Percentiles rank a stretch among this genome's conserved stretches.
Conservation (phyloP, 2,888 invertebrate genomes). For the Xestia xanthographa region DNA sequence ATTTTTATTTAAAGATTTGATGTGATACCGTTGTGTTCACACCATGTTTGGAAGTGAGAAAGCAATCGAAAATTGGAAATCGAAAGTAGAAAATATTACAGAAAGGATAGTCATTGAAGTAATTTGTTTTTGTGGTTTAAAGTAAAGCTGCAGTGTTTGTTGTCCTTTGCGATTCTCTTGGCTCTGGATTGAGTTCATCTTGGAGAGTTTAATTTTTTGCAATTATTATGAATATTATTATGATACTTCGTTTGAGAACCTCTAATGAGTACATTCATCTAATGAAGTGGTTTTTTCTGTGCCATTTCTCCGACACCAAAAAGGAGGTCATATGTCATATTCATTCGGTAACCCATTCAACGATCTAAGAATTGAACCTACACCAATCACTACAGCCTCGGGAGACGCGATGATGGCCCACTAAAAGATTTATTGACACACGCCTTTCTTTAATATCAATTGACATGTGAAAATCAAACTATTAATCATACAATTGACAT, state of each 20-base stretch:
- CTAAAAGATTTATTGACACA: conserved; percentile 54
- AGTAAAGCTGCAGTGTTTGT: not conserved
- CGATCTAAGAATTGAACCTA: conserved; percentile 32
- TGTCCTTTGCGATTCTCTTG: not conserved
- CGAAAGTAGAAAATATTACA: conserved; percentile 61
- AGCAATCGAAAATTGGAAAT: conserved; percentile 56
- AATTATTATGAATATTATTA: not conserved
- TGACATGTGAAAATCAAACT: conserved; percentile 62
- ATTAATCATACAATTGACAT: conserved; percentile 65
- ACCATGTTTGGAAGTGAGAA: conserved; percentile 58
- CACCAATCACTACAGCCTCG: conserved; percentile 41
- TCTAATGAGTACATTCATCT: conserved; percentile 14
- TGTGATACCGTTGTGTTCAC: conserved; percentile 48
- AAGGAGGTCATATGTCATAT: conserved; percentile 55
- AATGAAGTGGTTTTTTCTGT: conserved; percentile 37
- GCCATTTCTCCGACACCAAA: conserved; percentile 27
- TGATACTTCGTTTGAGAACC: conserved; percentile 7
- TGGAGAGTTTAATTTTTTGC: not conserved
- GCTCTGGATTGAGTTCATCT: conserved; percentile 17
- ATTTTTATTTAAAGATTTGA: conserved; percentile 51
- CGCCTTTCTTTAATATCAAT: conserved; percentile 62
- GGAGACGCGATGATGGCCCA: conserved; percentile 35
- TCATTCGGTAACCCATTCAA: conserved; percentile 54
- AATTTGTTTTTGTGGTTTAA: conserved; percentile 21
- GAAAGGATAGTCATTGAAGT: conserved; percentile 31